Conservation (phyloP, 2,888 invertebrate species). For the Meteorus colon region DNA sequence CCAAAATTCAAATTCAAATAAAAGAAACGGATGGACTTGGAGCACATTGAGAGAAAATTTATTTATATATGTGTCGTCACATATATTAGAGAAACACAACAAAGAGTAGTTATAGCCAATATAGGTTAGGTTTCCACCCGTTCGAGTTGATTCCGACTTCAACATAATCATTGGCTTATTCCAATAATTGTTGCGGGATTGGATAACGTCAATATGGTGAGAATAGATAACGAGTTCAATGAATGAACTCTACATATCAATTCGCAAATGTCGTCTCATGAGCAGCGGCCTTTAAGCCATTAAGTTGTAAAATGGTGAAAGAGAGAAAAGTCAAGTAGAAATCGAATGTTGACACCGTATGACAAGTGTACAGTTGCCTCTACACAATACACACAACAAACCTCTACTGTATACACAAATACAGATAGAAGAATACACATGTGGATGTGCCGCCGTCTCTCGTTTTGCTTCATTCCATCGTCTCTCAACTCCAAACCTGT, state of each 20-base stretch:
- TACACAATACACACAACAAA: neutral
- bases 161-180: too few relatives aligned
- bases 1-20: too few relatives aligned
- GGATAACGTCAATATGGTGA: neutral
- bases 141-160: too few relatives aligned
- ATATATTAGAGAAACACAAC: too few relatives aligned
- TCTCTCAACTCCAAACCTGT: slow-evolving; percentile 7
- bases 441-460: neutral
- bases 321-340: slow-evolving; percentile 36
- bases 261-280: neutral
- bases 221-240: neutral
- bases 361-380: slow-evolving; percentile 42
- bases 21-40: too few relatives aligned
- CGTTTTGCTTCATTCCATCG: neutral
- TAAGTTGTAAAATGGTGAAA: slow-evolving; percentile 30
- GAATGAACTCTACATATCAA: neutral
- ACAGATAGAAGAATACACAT: neutral
- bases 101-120: too few relatives aligned
- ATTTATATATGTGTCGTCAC: too few relatives aligned
- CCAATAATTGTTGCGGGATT: too few relatives aligned
- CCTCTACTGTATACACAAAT: neutral
- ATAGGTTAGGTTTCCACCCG: too few relatives aligned
- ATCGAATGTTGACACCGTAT: slow-evolving; percentile 43
- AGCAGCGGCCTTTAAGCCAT: neutral
- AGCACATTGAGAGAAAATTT: too few relatives aligned